These are phyloP conservation scores for Nannobrachium achirus DNA, from an alignment of 2,113 vertebrate species.

Conservation along the genomic window DNA sequence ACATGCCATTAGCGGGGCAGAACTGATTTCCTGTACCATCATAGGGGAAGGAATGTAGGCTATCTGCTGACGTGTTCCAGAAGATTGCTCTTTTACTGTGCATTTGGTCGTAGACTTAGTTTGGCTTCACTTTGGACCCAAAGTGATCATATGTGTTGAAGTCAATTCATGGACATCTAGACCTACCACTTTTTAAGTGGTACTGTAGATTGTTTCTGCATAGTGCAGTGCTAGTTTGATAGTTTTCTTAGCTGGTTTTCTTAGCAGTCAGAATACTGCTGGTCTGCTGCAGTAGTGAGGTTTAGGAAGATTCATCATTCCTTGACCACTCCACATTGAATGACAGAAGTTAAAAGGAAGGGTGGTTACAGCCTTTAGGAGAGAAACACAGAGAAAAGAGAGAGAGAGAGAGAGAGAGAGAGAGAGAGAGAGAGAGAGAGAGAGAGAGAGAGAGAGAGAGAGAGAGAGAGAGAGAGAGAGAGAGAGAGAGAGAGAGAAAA, in stretches of 20 bases:
- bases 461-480: conserved; percentile 1
- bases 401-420: neutral
- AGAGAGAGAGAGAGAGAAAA: neutral
- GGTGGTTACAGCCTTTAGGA: neutral
- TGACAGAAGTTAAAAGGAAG: neutral
- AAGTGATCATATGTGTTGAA: neutral
- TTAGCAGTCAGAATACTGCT: neutral
- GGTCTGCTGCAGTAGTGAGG: neutral
- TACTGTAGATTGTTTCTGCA: conserved; percentile 8
- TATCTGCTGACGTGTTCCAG: neutral
- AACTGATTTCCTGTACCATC: conserved; percentile 54
- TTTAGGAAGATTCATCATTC: neutral
- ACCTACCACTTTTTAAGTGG: neutral
- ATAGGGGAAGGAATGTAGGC: conserved; percentile 7
- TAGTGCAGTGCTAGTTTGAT: conserved; percentile 9
- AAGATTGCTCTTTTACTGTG: neutral
- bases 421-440: neutral
- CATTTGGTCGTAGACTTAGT: neutral
- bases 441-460: conserved; percentile 1
- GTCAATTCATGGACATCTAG: neutral
- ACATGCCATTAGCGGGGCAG: conserved; percentile 63
- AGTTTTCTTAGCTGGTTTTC: neutral
- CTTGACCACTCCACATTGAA: no score
- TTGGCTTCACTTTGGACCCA: neutral
- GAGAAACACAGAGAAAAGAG: neutral